Evolutionary conservation across 2,797 vertebrate genomes (phyloP).

Genomic region (Sternotherus odoratus): DNA sequence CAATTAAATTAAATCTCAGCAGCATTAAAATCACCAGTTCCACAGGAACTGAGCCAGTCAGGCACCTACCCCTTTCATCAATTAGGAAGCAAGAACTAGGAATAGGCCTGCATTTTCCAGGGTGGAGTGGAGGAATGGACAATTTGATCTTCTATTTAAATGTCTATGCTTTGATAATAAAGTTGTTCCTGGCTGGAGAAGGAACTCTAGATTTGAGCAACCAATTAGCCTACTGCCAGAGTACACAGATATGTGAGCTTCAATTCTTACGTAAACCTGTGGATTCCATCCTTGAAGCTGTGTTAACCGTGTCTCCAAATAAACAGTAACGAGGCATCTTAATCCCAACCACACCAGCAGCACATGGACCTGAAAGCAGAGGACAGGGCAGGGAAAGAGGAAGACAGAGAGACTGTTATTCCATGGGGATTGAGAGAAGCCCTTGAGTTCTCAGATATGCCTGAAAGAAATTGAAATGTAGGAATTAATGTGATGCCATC

Average conservation of each 20-base stretch:
- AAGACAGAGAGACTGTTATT: neutral
- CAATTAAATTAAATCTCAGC: slow-evolving; percentile 32
- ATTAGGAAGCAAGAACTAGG: neutral
- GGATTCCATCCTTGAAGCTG: slow-evolving; percentile 96
- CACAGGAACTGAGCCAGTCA: neutral
- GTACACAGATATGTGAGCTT: neutral
- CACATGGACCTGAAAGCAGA: slow-evolving; percentile 88
- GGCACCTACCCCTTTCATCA: neutral
- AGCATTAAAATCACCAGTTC: neutral
- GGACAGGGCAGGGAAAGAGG: neutral
- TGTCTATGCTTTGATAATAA: neutral
- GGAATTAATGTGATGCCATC: neutral
- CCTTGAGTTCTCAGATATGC: neutral
- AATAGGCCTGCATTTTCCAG: neutral
- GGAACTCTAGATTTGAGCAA: neutral
- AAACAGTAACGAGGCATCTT: slow-evolving; percentile 98
- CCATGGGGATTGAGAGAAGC: neutral
- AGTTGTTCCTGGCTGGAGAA: slow-evolving; percentile 36
- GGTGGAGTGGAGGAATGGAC: slow-evolving; percentile 1
- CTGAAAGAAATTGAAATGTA: neutral
- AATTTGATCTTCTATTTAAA: slow-evolving; percentile 32
- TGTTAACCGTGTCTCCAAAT: slow-evolving; percentile 96
- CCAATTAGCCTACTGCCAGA: slow-evolving; percentile 5
- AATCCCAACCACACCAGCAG: slow-evolving; percentile 94
- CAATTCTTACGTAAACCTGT: slow-evolving; percentile 92